These are phyloP conservation scores for Elanus axillaris DNA, from an alignment of 2,113 vertebrate species.

Conservation along the genomic window DNA sequence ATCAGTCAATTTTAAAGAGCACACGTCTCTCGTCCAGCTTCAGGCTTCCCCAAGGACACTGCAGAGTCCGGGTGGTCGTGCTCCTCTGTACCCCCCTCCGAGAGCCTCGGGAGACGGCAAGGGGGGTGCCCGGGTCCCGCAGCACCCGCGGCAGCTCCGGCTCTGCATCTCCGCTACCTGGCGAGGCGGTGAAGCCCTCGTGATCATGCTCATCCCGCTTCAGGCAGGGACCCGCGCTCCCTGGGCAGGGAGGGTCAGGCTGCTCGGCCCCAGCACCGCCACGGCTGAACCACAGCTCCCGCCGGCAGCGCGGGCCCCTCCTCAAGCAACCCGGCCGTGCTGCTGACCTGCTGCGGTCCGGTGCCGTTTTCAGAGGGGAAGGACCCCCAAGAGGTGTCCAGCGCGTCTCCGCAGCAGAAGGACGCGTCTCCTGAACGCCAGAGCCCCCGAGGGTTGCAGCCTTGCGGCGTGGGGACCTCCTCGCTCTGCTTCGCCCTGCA, in stretches of 20 bases:
- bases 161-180: not conserved
- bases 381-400: not conserved
- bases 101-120: fast-evolving
- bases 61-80: not conserved
- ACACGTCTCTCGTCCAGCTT: not conserved
- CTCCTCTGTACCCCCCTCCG: not conserved
- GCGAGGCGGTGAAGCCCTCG: fast-evolving
- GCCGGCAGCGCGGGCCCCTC: not conserved
- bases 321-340: not conserved
- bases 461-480: not conserved
- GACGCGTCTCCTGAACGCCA: not conserved
- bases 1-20: not conserved
- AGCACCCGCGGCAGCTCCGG: not conserved
- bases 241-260: too few species aligned
- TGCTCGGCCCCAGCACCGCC: too few species aligned
- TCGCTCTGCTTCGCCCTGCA: not conserved
- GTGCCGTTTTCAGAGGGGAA: not conserved
- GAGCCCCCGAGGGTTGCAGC: not conserved
- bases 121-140: not conserved
- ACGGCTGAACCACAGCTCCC: not conserved
- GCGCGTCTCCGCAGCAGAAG: not conserved
- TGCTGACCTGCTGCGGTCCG: not conserved
- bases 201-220: fast-evolving
- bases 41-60: not conserved
- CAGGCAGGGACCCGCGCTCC: not conserved